Evolutionary conservation across 2,888 invertebrate genomes (phyloP).

Genomic region (Ceraclea dissimilis): DNA sequence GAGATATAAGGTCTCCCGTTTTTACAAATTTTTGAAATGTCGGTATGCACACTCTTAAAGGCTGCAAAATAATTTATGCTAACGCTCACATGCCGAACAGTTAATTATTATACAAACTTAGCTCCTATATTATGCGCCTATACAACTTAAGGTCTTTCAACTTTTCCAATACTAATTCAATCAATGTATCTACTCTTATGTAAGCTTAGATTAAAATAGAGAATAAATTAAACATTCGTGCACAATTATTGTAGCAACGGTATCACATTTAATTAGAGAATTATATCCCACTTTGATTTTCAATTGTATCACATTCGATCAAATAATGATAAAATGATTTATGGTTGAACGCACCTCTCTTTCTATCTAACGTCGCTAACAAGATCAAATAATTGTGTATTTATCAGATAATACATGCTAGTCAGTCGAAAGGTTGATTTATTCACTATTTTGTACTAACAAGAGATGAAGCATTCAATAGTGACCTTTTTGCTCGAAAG

Average conservation of each 20-base stretch:
- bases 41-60: no score
- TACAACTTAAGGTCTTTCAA: no score
- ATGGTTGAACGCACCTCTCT: not conserved
- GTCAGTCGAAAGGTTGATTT: not conserved
- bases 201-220: not conserved
- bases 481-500: not conserved
- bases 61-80: no score
- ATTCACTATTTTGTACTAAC: not conserved
- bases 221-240: not conserved
- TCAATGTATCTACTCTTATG: no score
- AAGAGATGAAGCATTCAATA: not conserved
- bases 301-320: slow-evolving; percentile 1
- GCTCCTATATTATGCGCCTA: no score
- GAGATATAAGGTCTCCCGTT: no score
- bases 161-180: no score
- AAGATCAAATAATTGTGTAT: not conserved
- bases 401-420: not conserved
- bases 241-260: not conserved
- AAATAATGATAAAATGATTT: not conserved
- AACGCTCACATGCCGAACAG: no score
- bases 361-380: not conserved
- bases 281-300: not conserved
- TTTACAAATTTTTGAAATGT: no score
- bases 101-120: no score
- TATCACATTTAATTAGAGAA: no score